Percentiles rank a stretch among this genome's conserved stretches.
phyloP scores from a whole-genome alignment of 1,140 invertebrate species.

The Dendroctonus ponderosae region DNA sequence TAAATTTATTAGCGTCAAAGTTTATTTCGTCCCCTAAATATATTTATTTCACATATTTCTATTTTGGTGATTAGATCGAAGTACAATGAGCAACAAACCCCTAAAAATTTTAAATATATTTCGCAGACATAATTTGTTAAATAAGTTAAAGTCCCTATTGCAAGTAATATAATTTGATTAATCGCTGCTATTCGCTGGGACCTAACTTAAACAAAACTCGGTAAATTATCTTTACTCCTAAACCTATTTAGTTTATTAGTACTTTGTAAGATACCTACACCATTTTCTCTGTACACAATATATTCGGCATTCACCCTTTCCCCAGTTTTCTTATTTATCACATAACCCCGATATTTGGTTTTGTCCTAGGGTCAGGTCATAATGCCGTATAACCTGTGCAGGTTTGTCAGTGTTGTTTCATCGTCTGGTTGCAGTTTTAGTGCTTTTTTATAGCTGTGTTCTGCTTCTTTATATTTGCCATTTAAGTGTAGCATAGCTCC shows the following conservation, averaged over 20 bases:
- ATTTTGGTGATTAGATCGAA: too few species aligned
- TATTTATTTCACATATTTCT: too few species aligned
- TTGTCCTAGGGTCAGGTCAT: conserved; percentile 53
- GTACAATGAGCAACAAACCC: too few species aligned
- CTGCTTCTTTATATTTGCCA: conserved; percentile 83
- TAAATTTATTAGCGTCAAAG: too few species aligned
- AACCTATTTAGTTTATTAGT: neutral
- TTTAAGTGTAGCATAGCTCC: conserved; percentile 92
- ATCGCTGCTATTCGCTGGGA: too few species aligned
- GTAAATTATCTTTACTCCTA: conserved; percentile 6
- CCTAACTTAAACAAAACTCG: conserved; percentile 8
- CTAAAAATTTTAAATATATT: too few species aligned
- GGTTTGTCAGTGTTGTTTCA: conserved; percentile 81
- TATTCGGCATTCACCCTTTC: conserved; percentile 19
- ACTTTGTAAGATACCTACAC: conserved; percentile 5
- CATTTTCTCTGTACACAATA: conserved; percentile 26
- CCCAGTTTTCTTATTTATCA: conserved; percentile 24
- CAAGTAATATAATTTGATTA: too few species aligned
- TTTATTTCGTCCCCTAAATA: too few species aligned
- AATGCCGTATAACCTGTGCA: conserved; percentile 72
- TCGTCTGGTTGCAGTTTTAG: conserved; percentile 81
- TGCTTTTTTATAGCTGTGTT: conserved; percentile 77
- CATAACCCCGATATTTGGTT: conserved; percentile 24
- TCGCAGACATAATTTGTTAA: too few species aligned
- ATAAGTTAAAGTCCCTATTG: too few species aligned